Percentiles rank a stretch among this genome's conserved stretches.
Evolutionary conservation across 2,113 vertebrate species (phyloP).

Genomic region (Andinoacara biseriatus): DNA sequence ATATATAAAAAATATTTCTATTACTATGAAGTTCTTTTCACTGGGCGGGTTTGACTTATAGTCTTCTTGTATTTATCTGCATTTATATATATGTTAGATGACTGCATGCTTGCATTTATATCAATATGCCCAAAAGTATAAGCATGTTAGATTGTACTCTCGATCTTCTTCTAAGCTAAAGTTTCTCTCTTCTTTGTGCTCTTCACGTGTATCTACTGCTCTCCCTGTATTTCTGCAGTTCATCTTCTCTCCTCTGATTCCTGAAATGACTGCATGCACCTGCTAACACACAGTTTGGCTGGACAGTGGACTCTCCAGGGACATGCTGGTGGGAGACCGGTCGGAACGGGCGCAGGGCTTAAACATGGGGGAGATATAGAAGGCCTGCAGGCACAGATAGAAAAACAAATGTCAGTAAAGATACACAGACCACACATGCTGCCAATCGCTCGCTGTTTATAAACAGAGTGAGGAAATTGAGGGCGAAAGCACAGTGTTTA

Average conservation of each 20-base stretch:
- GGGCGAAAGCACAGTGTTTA: conserved; percentile 29
- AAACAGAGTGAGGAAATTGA: conserved; percentile 23
- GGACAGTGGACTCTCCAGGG: conserved; percentile 82
- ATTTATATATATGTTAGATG: conserved; percentile 50
- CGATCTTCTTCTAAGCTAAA: conserved; percentile 19
- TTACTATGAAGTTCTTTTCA: conserved; percentile 62
- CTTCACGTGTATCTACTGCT: conserved; percentile 12
- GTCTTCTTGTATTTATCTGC: conserved; percentile 64
- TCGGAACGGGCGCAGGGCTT: conserved; percentile 67
- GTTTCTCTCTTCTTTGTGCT: conserved; percentile 1
- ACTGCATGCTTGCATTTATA: conserved; percentile 36
- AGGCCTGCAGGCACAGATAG: conserved; percentile 74
- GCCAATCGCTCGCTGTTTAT: conserved; percentile 51
- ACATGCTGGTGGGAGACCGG: conserved; percentile 60
- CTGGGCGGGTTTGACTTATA: conserved; percentile 67
- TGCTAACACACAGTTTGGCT: conserved; percentile 85
- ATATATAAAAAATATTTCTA: conserved; percentile 68
- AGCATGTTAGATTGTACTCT: conserved; percentile 62
- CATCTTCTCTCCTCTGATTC: conserved; percentile 17
- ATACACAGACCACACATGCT: conserved; percentile 45
- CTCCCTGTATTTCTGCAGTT: conserved; percentile 34
- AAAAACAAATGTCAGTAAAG: conserved; percentile 43
- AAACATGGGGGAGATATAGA: conserved; percentile 86
- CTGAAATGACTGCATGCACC: conserved; percentile 18
- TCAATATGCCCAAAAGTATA: conserved; percentile 25